Conservation (phyloP, 2,888 invertebrate species). For the Toxonevra muliebris region DNA sequence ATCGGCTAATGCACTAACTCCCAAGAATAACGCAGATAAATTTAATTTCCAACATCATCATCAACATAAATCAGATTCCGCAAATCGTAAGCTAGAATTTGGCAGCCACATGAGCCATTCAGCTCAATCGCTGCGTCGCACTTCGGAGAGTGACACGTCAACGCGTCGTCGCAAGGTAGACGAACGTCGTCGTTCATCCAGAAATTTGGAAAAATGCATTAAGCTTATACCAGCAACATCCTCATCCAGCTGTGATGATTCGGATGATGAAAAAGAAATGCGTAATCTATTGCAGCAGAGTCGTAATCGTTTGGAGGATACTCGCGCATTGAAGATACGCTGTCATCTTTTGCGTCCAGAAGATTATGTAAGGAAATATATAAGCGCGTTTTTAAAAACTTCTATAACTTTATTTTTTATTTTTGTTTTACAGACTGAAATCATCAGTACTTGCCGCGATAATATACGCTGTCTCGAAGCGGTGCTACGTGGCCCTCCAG, state of each 20-base stretch:
- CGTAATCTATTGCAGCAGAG: slow-evolving; percentile 61
- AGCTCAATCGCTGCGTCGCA: slow-evolving; percentile 61
- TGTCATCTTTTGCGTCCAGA: slow-evolving; percentile 64
- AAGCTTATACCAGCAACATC: slow-evolving; percentile 59
- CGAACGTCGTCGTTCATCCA: slow-evolving; percentile 62
- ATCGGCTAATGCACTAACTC: slow-evolving; percentile 59
- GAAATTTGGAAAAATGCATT: slow-evolving; percentile 63
- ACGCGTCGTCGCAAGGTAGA: slow-evolving; percentile 61
- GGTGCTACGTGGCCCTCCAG: slow-evolving; percentile 69
- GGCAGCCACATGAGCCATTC: slow-evolving; percentile 59
- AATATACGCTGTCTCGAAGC: slow-evolving; percentile 83
- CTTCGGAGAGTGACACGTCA: slow-evolving; percentile 64
- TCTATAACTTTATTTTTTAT: background rate
- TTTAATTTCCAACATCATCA: slow-evolving; percentile 35
- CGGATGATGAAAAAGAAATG: slow-evolving; percentile 64
- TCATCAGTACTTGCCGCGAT: slow-evolving; percentile 85
- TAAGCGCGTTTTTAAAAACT: too few relatives aligned
- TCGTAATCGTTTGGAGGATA: slow-evolving; percentile 61
- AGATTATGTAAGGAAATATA: slow-evolving; percentile 65
- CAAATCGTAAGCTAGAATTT: slow-evolving; percentile 61
- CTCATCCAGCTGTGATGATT: slow-evolving; percentile 59
- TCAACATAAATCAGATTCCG: slow-evolving; percentile 39
- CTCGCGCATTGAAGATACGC: slow-evolving; percentile 62
- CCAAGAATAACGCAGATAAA: slow-evolving; percentile 52
- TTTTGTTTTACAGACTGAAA: slow-evolving; percentile 74